Conservation (phyloP, 1,140 invertebrate species). For the Glossosoma conforme region DNA sequence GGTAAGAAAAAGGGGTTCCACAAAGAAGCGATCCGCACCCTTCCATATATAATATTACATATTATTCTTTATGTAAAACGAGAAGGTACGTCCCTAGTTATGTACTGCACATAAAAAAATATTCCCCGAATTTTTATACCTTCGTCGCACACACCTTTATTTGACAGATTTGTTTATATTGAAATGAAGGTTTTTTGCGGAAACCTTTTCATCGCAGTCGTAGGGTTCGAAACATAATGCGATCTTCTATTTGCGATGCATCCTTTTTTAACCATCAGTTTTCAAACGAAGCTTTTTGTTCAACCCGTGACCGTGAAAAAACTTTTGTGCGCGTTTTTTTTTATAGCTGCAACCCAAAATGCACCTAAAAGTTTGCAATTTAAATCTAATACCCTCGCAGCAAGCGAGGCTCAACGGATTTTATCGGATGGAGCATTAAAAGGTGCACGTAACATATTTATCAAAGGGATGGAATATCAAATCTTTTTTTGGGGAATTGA, state of each 20-base stretch:
- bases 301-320: constrained; percentile 11
- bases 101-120: constrained; percentile 12
- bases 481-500: constrained; percentile 15
- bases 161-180: constrained; percentile 23
- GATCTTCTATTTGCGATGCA: constrained; percentile 21
- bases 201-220: constrained; percentile 9
- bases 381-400: constrained; percentile 18
- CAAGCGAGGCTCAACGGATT: constrained; percentile 24
- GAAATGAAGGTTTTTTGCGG: constrained; percentile 11
- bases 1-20: constrained; percentile 28
- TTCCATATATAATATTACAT: constrained; percentile 20
- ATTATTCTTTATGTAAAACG: constrained; percentile 19
- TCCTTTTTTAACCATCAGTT: constrained; percentile 23
- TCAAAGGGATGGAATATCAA: constrained; percentile 31
- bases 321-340: constrained; percentile 14
- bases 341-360: constrained; percentile 5
- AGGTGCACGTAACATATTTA: constrained; percentile 30
- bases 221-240: constrained; percentile 19
- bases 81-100: not conserved
- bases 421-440: constrained; percentile 20
- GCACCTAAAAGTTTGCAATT: constrained; percentile 27
- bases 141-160: constrained; percentile 10
- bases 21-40: constrained; percentile 24
- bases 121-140: constrained; percentile 14
- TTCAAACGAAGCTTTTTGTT: constrained; percentile 17